Base-by-base conservation (phyloP, 2,797 vertebrate species). In the Mycteria americana region DNA sequence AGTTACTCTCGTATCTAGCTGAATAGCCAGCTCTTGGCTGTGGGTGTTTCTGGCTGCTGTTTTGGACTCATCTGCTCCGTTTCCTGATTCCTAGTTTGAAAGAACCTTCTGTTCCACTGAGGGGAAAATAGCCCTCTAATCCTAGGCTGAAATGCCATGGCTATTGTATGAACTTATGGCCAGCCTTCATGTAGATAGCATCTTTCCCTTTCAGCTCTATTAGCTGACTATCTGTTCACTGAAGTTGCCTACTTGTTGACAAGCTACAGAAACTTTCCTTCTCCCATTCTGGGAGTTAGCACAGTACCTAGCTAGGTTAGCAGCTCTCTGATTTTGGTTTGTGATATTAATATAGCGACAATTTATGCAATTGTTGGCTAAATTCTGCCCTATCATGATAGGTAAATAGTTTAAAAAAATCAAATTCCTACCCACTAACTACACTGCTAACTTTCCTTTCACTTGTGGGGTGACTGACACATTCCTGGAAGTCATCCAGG, bases 71-170 rank as follows among this genome's bases (percentile, higher is more conserved):
- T 83, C 37, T 80, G 63, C 72, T 94, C 57, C 3, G 1, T 92
- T 90, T 86, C 43, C 89, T 79, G 68, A 51, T 92, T 95, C 67
- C 65, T 64, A 50, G 76, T 91, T 88, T 91, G 84, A 97, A 95
- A 97, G 60, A 39, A 37, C 30, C 31, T 76, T 88, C 88, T 93
- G 92, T 97, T 97, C 24, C 50, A 54, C 37, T 60, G 59, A 84
- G 33, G 37, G 81, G 62, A 84, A 95, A 87, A 90, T 16, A 84
- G 79, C 75, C 81, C 39, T 82, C 46, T 74, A 78, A 93, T 73
- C 43, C 53, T 13, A 76, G 18, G 28, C 30, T 88, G 67, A 79
- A 95, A 81, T 13, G 91, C 57, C 59, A 12, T 33, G 56, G 33
- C 80, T 77, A 46, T 50, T 93, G 79, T 54, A 43, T 64, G 43